Base-by-base conservation (phyloP, 2,888 invertebrate genomes). In the Peribatodes rhomboidaria region DNA sequence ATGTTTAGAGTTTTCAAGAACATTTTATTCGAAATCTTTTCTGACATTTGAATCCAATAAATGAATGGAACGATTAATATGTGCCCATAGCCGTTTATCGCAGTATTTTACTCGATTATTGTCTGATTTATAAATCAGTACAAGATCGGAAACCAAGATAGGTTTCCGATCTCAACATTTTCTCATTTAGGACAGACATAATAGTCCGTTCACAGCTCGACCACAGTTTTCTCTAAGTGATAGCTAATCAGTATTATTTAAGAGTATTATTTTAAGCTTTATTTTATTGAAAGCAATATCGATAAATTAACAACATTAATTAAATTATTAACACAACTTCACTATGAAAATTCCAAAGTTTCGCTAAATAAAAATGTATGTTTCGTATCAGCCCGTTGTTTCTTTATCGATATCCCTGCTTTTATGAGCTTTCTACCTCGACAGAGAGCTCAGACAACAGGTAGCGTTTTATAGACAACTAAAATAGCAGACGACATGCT, bases 191-290 rank as follows among this genome's bases (percentile, higher is more conserved):
- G n/a, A n/a, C 27, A 27, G 27, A 27, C 27, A 27, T 27, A n/a
- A n/a, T n/a, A 31, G 6, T 33, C 52, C 10, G 58, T 49, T 50
- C 52, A 33, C 22, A 56, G 55, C 42, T 39, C 39, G 60, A 61
- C 39, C 46, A 46, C 37, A 31, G 33, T 52, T 41, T 52, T 52
- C 44, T 27, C 52, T 31, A 59, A 54, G 65, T 65, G 65, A 65
- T 65, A 65, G 55, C 50, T 65, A 65, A 65, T 65, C 65, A 65
- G 65, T 65, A 65, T 65, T 65, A 65, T 59, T 46, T 65, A 65
- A 65, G 55, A 60, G 55, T 65, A 60, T 65, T 65, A 64, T 65
- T 60, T 59, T 61, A 61, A 56, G 52, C 57, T 57, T 65, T 56
- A 65, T 57, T 44, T 39, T 60, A 64, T 50, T 42, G 41, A 46